Evolutionary conservation across 1,140 invertebrate species (phyloP), one percentile per base, ranked within the genome.

Genomic region (Spodoptera frugiperda): DNA sequence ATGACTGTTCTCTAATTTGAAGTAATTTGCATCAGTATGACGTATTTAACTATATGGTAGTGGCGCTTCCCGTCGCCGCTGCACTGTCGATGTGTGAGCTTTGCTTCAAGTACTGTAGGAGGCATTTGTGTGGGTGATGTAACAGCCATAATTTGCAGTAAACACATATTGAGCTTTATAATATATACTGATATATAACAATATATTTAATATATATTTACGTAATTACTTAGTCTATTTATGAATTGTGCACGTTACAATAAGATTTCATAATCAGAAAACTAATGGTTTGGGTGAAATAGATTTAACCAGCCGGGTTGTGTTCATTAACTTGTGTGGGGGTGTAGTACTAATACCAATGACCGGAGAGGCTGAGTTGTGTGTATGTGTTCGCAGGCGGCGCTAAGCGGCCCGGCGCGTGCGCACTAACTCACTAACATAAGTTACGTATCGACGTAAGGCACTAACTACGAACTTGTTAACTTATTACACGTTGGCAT

Each of bases 321-420:
- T 46, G 61, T 44, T 15, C 14, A 15, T 39, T 39, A 39, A n/a
- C 39, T 33, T 33, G 14, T 61, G 57, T 15, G 57, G 30, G 2
- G 53, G 17, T 19, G 53, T 25, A 67, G 17, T 49, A 67, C 48
- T 68, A 68, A 68, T 68, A 51, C 25, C 25, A 48, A 59, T 59
- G 59, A 57, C n/a, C 30, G 21, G n/a, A 57, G 19, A 70, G 57
- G 68, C 76, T 79, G 44, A 75, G 79, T 82, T 85, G 79, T 91
- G 84, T 93, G 89, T 84, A 90, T 93, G 83, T 91, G 86, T 89
- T 91, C 90, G 85, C 91, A 93, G 91, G 89, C 90, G 91, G 90
- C 91, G 91, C 84, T 93, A 93, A 88, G 82, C 83, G 78, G 82
- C 71, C 80, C 85, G 86, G 82, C 75, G 86, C 81, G 81, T 80